Percentiles rank a stretch among this genome's conserved stretches.
phyloP scores from a whole-genome alignment of 2,113 vertebrate species.

The Fregetta grallaria region DNA sequence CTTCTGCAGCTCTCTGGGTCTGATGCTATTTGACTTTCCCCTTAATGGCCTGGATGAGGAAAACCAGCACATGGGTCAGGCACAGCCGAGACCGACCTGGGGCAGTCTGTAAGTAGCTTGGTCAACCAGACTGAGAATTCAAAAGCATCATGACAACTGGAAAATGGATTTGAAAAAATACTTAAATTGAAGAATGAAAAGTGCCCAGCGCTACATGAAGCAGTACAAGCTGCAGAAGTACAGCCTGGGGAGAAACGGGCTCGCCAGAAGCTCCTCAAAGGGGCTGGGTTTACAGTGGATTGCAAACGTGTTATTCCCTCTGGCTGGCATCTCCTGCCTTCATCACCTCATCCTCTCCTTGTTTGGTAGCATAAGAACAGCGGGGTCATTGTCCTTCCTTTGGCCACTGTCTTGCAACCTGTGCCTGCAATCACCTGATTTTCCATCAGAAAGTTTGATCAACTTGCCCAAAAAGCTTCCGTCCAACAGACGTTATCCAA shows the following conservation, averaged over 20 bases:
- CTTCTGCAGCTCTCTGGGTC: background rate
- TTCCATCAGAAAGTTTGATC: background rate
- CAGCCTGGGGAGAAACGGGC: background rate
- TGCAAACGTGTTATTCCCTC: background rate
- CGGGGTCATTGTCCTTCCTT: background rate
- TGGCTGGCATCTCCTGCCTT: background rate
- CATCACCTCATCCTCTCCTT: background rate
- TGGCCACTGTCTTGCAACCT: background rate
- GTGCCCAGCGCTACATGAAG: fast-evolving
- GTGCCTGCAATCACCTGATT: background rate
- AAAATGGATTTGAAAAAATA: background rate
- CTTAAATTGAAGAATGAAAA: background rate
- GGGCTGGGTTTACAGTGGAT: background rate
- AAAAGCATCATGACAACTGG: background rate
- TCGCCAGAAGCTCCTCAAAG: background rate
- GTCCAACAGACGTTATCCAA: fast-evolving
- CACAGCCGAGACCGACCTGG: background rate
- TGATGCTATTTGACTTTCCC: background rate
- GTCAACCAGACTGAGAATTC: background rate
- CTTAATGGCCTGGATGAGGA: background rate
- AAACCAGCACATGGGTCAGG: background rate
- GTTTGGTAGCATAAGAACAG: background rate
- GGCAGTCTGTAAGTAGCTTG: background rate
- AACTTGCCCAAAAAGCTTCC: background rate
- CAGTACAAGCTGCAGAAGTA: background rate